Percentiles rank a stretch among this genome's conserved stretches.
Evolutionary conservation across 2,113 vertebrate species (phyloP).

Genomic region (Suricata suricatta): DNA sequence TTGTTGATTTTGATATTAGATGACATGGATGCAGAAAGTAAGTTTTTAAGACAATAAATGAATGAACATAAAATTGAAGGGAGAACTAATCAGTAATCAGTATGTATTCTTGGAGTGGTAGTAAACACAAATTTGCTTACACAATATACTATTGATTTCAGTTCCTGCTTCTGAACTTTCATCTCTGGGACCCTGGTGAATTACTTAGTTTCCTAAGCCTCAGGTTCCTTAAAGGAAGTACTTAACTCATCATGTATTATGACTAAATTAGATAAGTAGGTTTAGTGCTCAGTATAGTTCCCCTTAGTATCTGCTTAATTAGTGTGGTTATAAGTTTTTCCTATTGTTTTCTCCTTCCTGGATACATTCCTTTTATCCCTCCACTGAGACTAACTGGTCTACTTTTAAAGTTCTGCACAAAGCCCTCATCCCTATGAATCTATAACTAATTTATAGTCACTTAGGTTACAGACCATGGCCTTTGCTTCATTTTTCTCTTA

Average conservation of each 20-base stretch:
- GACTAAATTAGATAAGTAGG: background rate
- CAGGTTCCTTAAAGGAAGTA: background rate
- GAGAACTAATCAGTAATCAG: background rate
- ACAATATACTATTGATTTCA: background rate
- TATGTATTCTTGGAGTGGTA: background rate
- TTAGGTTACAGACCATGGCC: background rate
- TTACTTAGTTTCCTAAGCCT: background rate
- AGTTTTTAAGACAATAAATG: background rate
- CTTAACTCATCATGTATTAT: background rate
- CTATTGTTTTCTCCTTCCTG: background rate
- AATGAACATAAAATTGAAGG: background rate
- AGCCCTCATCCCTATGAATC: background rate
- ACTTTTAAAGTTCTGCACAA: background rate
- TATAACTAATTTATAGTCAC: background rate
- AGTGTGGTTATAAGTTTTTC: background rate
- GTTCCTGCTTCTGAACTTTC: background rate
- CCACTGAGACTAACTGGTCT: background rate
- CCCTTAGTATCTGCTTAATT: background rate
- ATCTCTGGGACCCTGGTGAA: background rate
- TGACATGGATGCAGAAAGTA: background rate
- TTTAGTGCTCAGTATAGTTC: background rate
- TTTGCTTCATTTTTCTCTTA: background rate
- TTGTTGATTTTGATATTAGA: background rate
- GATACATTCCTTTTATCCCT: background rate
- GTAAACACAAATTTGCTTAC: background rate